These are phyloP conservation scores for Hydraecia micacea DNA, from an alignment of 2,888 invertebrate genomes.

Conservation along the genomic window DNA sequence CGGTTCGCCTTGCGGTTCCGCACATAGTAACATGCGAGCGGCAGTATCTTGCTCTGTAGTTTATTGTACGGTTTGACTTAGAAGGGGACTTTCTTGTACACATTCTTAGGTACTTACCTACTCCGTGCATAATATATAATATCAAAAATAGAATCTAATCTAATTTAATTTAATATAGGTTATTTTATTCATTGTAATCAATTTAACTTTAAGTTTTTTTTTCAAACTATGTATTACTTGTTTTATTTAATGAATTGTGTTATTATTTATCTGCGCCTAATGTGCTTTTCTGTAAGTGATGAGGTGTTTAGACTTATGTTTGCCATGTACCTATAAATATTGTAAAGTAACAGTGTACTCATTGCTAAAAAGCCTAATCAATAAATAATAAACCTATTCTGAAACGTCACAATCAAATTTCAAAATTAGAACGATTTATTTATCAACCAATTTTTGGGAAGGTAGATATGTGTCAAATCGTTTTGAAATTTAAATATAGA, in stretches of 20 bases:
- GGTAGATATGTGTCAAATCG: constrained; percentile 21
- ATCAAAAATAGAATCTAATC: no score
- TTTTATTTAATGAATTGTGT: background rate
- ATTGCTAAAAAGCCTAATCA: background rate
- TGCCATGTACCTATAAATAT: background rate
- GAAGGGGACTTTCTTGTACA: constrained; percentile 45
- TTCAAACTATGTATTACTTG: no score
- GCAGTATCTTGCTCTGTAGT: constrained; percentile 57
- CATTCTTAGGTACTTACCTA: constrained; percentile 38
- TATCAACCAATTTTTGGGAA: constrained; percentile 11
- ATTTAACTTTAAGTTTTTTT: no score
- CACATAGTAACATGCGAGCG: constrained; percentile 62
- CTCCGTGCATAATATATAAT: background rate
- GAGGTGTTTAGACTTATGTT: background rate
- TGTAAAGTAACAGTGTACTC: background rate
- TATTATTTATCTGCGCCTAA: background rate
- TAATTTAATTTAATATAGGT: no score
- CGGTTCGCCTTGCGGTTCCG: constrained; percentile 69
- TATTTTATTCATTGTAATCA: no score
- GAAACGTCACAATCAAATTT: constrained; percentile 20
- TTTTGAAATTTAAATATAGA: constrained; percentile 48
- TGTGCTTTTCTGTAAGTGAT: background rate
- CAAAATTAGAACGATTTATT: constrained; percentile 32
- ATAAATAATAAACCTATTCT: background rate
- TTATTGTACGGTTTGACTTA: constrained; percentile 62